Base-by-base conservation (phyloP, 37 sponge, comb jelly and placozoan species). In the Spongilla lacustris region DNA sequence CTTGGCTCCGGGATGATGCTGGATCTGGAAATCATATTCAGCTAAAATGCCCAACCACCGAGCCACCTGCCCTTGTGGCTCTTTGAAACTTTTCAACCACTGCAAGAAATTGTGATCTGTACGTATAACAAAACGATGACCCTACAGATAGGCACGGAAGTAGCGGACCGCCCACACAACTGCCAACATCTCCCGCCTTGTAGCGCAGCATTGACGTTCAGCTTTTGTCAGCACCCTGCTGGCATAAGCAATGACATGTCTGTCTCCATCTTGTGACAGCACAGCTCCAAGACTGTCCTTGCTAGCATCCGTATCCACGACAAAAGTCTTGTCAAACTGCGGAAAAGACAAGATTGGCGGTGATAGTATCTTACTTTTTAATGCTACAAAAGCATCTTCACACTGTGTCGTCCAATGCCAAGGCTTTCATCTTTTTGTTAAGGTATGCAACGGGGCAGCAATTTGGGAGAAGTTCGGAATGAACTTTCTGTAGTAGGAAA, bases 11-110 rank as follows among this genome's bases (percentile, higher is more conserved):
- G 58, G 81, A 4, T 69, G 81, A 31, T 81, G 81, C 36, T 35
- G 69, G 34, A 84, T 74, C 10, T 1, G 30, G 32, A 84, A 84
- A 23, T 84, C 14, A 4, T 58, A 74, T 50, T 84, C 76, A 32
- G 41, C 67, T 22, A 84, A 68, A 22, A 30, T 58, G 34, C 74
- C 76, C n/a, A 75, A 22, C 84, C 84, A 84, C 19, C 84, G 75
- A 13, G 84, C 84, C 29, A 84, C 19, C 13, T 84, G 84, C 10
- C 83, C 83, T 27, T 71, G 31, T 41, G 74, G 83, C 1, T 83
- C 83, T 28, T 72, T 71, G 26, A 70, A 84, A 26, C 49, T 75
- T 19, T 29, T 75, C 84, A 84, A 29, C 84, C 84, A 84, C 22
- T 28, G 38, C 23, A 84, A 35, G 17, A 68, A 75, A 28, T 76